A percentile compares a stretch with the other conserved stretches of the same genome.
These are phyloP conservation scores for Plotosus lineatus DNA, from an alignment of 2,113 vertebrate genomes.

Conservation along the genomic window DNA sequence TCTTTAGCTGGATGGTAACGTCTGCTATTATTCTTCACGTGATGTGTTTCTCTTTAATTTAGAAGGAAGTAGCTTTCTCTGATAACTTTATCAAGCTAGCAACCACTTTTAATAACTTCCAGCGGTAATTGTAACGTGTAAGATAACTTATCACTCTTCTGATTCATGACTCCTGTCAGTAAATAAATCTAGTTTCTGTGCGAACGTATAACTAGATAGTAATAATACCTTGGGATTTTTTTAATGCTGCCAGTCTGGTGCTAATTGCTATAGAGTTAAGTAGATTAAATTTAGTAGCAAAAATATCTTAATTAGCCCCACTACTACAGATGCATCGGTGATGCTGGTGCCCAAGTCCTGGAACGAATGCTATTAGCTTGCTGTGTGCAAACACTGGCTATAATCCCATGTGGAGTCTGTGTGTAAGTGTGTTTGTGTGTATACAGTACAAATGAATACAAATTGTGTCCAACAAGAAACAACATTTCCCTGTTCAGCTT, in stretches of 20 bases:
- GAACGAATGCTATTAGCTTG: background rate
- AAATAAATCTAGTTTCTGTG: background rate
- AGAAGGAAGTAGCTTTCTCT: background rate
- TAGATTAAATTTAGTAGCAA: background rate
- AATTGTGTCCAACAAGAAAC: background rate
- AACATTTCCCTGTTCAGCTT: background rate
- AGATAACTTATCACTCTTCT: background rate
- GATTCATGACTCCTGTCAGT: background rate
- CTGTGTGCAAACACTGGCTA: constrained; percentile 17
- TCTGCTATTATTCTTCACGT: background rate
- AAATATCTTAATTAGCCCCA: constrained; percentile 13
- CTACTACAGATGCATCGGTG: background rate
- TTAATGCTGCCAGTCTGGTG: background rate
- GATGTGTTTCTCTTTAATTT: background rate
- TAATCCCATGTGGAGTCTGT: background rate
- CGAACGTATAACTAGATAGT: background rate
- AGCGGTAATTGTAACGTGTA: background rate
- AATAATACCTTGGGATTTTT: background rate
- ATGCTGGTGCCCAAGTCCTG: background rate
- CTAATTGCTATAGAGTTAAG: background rate
- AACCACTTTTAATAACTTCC: background rate
- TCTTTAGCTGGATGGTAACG: too few relatives aligned
- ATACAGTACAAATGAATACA: background rate
- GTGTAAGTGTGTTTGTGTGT: constrained; percentile 14
- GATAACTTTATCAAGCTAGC: background rate